Evolutionary conservation across 2,888 invertebrate species (phyloP).

Genomic region (Tyria jacobaeae): DNA sequence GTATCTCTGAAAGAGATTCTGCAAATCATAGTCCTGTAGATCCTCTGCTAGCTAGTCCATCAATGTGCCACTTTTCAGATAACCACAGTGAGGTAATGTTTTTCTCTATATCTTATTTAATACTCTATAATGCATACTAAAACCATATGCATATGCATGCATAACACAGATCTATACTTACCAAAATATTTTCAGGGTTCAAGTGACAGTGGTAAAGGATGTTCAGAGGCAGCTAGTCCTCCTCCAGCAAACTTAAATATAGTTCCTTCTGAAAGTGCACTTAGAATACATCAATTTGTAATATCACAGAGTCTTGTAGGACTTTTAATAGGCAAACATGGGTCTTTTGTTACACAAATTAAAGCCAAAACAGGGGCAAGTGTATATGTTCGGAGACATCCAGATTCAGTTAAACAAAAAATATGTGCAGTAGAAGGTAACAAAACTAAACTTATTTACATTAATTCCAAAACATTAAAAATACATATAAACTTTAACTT

Average conservation of each 20-base stretch:
- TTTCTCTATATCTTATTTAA: neutral
- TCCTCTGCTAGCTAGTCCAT: slow-evolving; percentile 89
- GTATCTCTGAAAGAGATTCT: slow-evolving; percentile 88
- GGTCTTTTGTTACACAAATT: slow-evolving; percentile 92
- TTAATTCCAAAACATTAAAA: neutral
- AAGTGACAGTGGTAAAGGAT: slow-evolving; percentile 94
- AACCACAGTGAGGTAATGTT: slow-evolving; percentile 88
- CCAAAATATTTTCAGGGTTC: slow-evolving; percentile 86
- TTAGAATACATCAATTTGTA: slow-evolving; percentile 90
- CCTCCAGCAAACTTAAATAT: slow-evolving; percentile 88
- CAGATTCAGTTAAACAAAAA: slow-evolving; percentile 90
- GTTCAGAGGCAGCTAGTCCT: slow-evolving; percentile 90
- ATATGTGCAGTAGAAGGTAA: slow-evolving; percentile 94
- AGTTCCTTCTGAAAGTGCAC: slow-evolving; percentile 75
- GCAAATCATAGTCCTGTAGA: slow-evolving; percentile 93
- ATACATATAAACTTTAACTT: slow-evolving; percentile 6
- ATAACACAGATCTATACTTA: neutral
- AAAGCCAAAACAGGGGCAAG: slow-evolving; percentile 92
- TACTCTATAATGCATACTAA: no score
- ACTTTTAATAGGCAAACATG: slow-evolving; percentile 94
- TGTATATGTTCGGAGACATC: slow-evolving; percentile 92
- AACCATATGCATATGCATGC: no score
- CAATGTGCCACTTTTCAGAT: slow-evolving; percentile 89
- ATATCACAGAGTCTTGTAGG: slow-evolving; percentile 93
- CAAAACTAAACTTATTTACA: neutral